Conservation (phyloP, 2,113 vertebrate genomes). For the Deroptyus accipitrinus region DNA sequence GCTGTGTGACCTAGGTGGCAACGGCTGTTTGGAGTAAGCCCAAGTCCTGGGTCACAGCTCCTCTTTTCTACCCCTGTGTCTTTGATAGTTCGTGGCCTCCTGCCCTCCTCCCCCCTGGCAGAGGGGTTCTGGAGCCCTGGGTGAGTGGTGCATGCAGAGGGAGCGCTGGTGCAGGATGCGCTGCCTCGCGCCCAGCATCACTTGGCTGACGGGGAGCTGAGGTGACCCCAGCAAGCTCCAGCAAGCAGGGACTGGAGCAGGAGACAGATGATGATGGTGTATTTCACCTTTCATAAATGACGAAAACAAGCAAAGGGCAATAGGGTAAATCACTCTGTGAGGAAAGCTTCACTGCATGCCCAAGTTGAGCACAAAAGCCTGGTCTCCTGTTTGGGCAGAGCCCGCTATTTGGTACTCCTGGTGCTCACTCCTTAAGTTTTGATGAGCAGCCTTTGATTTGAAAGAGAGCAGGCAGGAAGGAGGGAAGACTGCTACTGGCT, state of each 20-base stretch:
- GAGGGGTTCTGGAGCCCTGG: neutral
- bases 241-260: neutral
- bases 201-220: neutral
- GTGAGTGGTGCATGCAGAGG: neutral
- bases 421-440: neutral
- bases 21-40: neutral
- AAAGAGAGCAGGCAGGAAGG: constrained; percentile 41
- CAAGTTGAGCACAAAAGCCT: neutral
- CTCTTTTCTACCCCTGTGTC: neutral
- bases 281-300: neutral
- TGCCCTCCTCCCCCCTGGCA: neutral
- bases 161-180: neutral
- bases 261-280: neutral
- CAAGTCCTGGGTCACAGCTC: neutral
- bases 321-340: neutral
- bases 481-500: neutral
- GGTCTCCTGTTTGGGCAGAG: neutral
- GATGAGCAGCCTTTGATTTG: neutral
- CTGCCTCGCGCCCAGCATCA: neutral
- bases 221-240: neutral
- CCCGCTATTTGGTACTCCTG: neutral
- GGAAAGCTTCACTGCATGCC: neutral
- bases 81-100: neutral
- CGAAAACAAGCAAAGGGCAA: neutral
- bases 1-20: neutral